Evolutionary conservation across 2,797 vertebrate species (phyloP).

Genomic region (Coendou prehensilis): DNA sequence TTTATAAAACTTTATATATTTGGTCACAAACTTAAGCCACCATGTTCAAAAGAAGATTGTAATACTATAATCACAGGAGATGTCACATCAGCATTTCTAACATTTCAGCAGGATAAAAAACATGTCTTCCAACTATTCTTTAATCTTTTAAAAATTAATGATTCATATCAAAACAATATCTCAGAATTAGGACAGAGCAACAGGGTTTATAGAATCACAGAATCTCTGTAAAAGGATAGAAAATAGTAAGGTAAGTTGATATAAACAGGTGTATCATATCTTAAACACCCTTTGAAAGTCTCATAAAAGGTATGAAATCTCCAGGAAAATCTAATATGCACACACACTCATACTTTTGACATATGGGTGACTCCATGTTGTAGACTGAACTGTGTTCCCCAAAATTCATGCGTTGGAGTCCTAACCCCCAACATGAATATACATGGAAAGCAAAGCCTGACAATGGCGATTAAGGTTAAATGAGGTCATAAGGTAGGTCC

Average conservation of each 20-base stretch:
- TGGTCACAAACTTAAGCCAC: conserved; percentile 10
- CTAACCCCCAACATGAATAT: background rate
- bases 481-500: background rate
- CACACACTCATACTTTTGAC: background rate
- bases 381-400: background rate
- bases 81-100: background rate
- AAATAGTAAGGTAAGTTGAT: background rate
- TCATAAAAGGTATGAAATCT: background rate
- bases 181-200: conserved; percentile 12
- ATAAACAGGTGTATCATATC: background rate
- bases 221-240: conserved; percentile 18
- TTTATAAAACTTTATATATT: background rate
- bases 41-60: conserved; percentile 2
- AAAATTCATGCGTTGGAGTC: background rate
- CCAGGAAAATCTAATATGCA: background rate
- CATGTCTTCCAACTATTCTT: background rate
- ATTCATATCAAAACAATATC: background rate
- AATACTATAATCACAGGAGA: background rate
- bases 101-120: background rate
- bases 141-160: conserved; percentile 28
- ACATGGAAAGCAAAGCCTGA: background rate
- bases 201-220: background rate
- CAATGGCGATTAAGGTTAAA: background rate
- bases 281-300: conserved; percentile 49
- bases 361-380: background rate